Percentiles rank a stretch among this genome's conserved stretches.
These are phyloP conservation scores for Trichogramma dendrolimi DNA, from an alignment of 2,888 invertebrate species.

Conservation along the genomic window DNA sequence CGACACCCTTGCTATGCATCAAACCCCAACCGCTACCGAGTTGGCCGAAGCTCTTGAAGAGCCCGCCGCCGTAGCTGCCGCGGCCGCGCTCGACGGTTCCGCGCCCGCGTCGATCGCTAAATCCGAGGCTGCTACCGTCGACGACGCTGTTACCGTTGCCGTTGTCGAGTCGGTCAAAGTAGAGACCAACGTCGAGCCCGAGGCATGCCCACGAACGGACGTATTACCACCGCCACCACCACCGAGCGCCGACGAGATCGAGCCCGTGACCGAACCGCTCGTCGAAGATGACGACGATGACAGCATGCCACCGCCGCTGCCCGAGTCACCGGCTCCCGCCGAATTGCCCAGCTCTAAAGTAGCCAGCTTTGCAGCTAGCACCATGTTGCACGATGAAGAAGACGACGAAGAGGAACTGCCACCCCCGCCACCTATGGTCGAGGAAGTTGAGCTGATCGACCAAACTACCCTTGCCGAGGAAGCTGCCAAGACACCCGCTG, in stretches of 20 bases:
- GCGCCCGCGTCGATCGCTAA: background rate
- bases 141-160: background rate
- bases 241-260: background rate
- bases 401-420: background rate
- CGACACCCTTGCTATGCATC: slow-evolving; percentile 49
- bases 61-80: slow-evolving; percentile 11
- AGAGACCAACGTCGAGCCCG: slow-evolving; percentile 6
- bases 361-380: slow-evolving; percentile 29
- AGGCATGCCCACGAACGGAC: background rate
- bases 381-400: slow-evolving; percentile 19
- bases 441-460: background rate
- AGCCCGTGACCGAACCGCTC: background rate
- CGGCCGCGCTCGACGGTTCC: background rate
- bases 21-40: slow-evolving; percentile 46
- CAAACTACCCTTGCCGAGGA: no score
- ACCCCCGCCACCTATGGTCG: background rate
- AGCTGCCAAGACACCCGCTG: no score
- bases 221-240: background rate
- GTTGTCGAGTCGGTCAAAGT: background rate
- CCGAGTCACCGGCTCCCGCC: slow-evolving; percentile 33
- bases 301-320: slow-evolving; percentile 39
- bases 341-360: slow-evolving; percentile 26
- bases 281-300: slow-evolving; percentile 23
- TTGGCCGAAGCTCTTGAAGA: slow-evolving; percentile 44
- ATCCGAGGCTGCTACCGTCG: background rate